Evolutionary conservation across 2,888 invertebrate genomes (phyloP), one percentile per base, ranked within the genome.

Genomic region (Acronicta alni): DNA sequence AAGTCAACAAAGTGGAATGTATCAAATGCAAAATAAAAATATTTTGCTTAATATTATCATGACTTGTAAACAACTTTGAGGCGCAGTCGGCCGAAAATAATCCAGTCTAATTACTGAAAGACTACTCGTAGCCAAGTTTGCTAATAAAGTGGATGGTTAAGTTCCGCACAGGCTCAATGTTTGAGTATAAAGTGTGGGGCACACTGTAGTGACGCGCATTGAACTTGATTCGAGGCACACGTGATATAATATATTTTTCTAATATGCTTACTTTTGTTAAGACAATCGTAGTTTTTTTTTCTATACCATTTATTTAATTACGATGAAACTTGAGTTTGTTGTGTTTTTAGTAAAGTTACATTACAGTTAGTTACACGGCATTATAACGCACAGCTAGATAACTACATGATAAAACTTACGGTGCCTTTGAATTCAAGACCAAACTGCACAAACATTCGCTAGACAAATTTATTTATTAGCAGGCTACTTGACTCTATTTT

Each of bases 81-180:
- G 79, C 79, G 85, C 90, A 91, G 84, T 89, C 87, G 84, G 75
- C 85, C 82, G 89, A 83, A 89, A 89, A 88, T 93, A 91, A 92
- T 91, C 90, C 86, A 81, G 80, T 84, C 85, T 92, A 93, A 92
- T 93, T 92, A 92, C 91, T 89, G 84, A 89, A 90, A 91, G 88
- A 89, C 87, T 88, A 83, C 89, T 88, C 86, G 81, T 85, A 87
- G 84, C 82, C 79, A 92, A 93, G 89, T 93, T 93, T 92, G 86
- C 87, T 92, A 93, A 93, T 93, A 93, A 93, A 92, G 91, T 89
- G 89, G 89, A 87, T 89, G 89, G 89, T 88, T 87, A 84, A 90
- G 88, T 88, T 88, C 75, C 79, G 77, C 72, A 75, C 80, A 82
- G 79, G 80, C 79, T 82, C 81, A 79, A 73, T 72, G 67, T 72